Base-by-base conservation (phyloP, 92 coral and sea anemone genomes). In the Pocillopora grandis region DNA sequence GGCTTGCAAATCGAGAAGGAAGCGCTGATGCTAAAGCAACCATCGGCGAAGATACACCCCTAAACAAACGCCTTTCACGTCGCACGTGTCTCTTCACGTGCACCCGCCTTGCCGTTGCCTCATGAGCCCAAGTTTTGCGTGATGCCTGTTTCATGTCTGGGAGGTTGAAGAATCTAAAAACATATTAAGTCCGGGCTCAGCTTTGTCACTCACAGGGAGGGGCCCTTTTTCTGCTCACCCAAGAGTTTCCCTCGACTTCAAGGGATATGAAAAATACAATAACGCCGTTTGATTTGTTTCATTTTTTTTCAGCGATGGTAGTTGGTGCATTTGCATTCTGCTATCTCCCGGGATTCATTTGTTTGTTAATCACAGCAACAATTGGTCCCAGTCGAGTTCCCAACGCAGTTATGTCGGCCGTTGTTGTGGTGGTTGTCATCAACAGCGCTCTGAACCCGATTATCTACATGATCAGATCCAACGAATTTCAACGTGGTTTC, bases 381-480 rank as follows among this genome's bases (percentile, higher is more conserved):
- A 77, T 84, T 12, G 88, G 85, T 3, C 35, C 65, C 56, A 35
- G 18, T 72, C 79, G 60, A 11, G 80, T 88, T 17, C 91, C 88
- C 9, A 66, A 72, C 37, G 48, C 66, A 68, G 19, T 88, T 19
- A 66, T 72, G 15, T 3, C 62, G 12, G 56, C 66, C 18, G 19
- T 62, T 1, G 58, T 73, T 21, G 49, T 33, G 36, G 0, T 72
- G 62, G 55, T 59, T 7, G 66, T 36, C 2, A 61, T 62, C 3
- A 84, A 88, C 82, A 73, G 88, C 33, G 91, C 88, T 0, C 85
- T 88, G 0, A 88, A 88, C 60, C 88, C 91, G 58, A 3, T 88
- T n/a, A 78, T 88, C 35, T 88, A 84, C 75, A 58, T 82, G 66
- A 16, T 88, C n/a, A 72, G 85, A 21, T 88, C 91, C 1, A 81